Base-by-base conservation (phyloP, 2,888 invertebrate genomes). In the Bombylius major region DNA sequence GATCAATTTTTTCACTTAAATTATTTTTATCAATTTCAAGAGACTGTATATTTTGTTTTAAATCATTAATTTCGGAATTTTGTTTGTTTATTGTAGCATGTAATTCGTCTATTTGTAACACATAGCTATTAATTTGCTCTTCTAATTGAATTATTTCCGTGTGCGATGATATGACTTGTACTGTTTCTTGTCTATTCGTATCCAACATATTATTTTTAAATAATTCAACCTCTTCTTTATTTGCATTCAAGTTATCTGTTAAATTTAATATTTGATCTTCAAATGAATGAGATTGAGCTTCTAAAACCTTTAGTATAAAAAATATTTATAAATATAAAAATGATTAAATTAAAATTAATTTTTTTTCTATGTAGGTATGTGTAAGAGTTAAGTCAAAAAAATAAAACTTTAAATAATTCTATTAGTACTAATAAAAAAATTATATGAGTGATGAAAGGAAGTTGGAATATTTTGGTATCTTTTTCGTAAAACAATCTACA, bases 111-210 rank as follows among this genome's bases (percentile, higher is more conserved):
- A 69, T 52, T 62, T 66, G 54, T 68, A 64, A 69, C 34, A 67
- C 63, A n/a, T 69, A 63, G 3, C 70, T 67, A 53, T 82, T 86
- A 50, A 87, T 73, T 69, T 87, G 83, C 69, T 90, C 89, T 70
- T 91, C 90, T 58, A 88, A 71, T 65, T 89, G 86, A 45, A 87
- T 84, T 8, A 84, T 82, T 63, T 82, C 84, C 67, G 90, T 83
- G 76, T 90, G 87, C 2, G 86, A 82, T 34, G 82, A 81, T n/a
- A 23, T 23, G 23, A 89, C 87, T 67, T 84, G 82, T 54, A 80
- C 79, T 71, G 78, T 83, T 70, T 85, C 81, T 6, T 82, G 73
- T 62, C 81, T 79, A 50, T 81, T 78, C 56, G 82, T 77, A 62
- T 82, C 81, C 34, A 78, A 78, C 54, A 82, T 67, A 68, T 79